Evolutionary conservation across 1,140 invertebrate genomes (phyloP).

Genomic region (Ceratina japonica): DNA sequence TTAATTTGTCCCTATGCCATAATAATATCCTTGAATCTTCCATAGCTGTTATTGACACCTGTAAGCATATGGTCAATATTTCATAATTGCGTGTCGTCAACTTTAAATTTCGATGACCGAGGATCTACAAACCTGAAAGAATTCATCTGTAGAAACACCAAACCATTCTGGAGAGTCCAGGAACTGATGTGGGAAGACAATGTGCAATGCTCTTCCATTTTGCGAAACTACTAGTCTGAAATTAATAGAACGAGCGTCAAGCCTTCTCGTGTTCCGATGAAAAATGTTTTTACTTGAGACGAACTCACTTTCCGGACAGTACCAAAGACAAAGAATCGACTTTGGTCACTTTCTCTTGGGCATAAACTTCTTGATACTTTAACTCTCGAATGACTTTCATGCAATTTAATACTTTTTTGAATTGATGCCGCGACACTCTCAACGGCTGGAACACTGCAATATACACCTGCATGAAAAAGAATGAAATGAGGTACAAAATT

Average conservation of each 20-base stretch:
- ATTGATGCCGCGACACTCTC: constrained; percentile 89
- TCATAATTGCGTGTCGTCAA: too few relatives aligned
- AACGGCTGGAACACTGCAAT: constrained; percentile 90
- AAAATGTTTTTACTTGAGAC: background rate
- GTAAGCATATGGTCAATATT: constrained; percentile 18
- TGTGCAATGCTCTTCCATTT: constrained; percentile 91
- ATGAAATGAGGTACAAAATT: constrained; percentile 36
- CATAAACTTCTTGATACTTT: constrained; percentile 92
- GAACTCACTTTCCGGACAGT: constrained; percentile 90
- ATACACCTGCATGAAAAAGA: constrained; percentile 84
- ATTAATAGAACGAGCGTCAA: background rate
- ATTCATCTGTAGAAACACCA: constrained; percentile 92
- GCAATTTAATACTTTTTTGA: constrained; percentile 89
- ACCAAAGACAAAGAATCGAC: constrained; percentile 93
- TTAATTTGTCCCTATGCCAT: constrained; percentile 92
- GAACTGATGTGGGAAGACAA: constrained; percentile 94
- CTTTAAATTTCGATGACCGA: too few relatives aligned
- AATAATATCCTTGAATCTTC: constrained; percentile 92
- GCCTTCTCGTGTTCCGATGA: background rate
- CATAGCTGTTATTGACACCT: constrained; percentile 93
- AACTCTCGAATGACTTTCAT: constrained; percentile 89
- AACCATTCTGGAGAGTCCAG: constrained; percentile 96
- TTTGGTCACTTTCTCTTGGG: constrained; percentile 92
- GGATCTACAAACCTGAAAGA: constrained; percentile 85
- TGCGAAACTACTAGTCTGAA: constrained; percentile 92